Base-by-base conservation (phyloP, 2,888 invertebrate genomes). In the Orchestes rusci region DNA sequence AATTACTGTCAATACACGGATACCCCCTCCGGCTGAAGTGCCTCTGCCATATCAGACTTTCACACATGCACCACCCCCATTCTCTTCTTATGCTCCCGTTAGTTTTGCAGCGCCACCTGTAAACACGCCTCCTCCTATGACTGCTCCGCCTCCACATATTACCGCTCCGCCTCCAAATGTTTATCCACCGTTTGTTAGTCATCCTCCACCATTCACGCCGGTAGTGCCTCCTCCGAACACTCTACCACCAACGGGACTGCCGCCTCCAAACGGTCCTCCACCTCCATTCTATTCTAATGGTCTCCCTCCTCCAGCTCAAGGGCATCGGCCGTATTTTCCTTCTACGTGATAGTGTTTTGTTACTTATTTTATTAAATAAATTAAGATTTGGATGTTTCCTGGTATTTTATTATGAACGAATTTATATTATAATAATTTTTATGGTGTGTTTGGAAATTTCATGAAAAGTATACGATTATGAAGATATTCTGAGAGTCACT, bases 141-240 rank as follows among this genome's bases (percentile, higher is more conserved):
- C 71, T 1, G 67, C 72, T 1, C 69, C 73, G 30, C 74, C 70
- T 1, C 69, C 70, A 7, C 68, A 68, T 43, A 56, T 65, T 19
- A 36, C 57, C 20, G 61, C 59, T 7, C 62, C 66, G 2, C 64
- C 62, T 3, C 61, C 61, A 12, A 52, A 54, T 7, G 63, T 64
- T 5, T 67, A 61, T 54, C 37, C 45, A 13, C 3, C 58, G 3
- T 65, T 59, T 34, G 62, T 64, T 2, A 55, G 56, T 10, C 64
- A 65, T 47, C 65, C 66, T 2, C 67, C 67, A 5, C 63, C 63
- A 41, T 63, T 67, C 49, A 58, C 69, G 8, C 53, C 72, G 18
- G 67, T 72, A 43, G 73, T 73, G 50, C 55, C 73, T 45, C 72
- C 72, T 0, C 53, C 51, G 2, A 71, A 33, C 13, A 51, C 53